phyloP scores from a whole-genome alignment of 1,140 invertebrate genomes.

The Euwallacea fornicatus region DNA sequence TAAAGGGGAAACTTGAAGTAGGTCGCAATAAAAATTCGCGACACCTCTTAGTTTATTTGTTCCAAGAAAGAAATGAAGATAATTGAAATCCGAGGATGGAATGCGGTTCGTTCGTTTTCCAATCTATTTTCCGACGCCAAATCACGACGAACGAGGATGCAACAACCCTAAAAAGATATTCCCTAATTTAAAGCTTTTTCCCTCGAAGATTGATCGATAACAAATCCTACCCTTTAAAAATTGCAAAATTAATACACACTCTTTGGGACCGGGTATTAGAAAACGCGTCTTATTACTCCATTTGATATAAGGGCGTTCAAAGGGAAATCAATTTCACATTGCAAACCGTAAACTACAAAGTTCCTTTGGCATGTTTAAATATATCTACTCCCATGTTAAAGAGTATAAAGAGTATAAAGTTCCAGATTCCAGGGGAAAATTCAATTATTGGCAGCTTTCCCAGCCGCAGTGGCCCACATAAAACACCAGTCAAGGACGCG shows the following conservation, averaged over 20 bases:
- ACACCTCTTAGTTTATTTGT: conserved; percentile 21
- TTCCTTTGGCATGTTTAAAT: conserved; percentile 10
- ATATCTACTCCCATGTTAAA: conserved; percentile 18
- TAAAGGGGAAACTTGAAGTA: not conserved
- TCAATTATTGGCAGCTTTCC: conserved; percentile 36
- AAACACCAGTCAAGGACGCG: conserved; percentile 22
- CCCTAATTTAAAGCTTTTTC: conserved; percentile 11
- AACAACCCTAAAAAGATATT: conserved; percentile 13
- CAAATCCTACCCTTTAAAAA: too few relatives aligned
- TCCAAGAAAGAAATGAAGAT: conserved; percentile 20
- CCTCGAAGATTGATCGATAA: too few relatives aligned
- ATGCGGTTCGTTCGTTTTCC: conserved; percentile 28
- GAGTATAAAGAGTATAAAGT: conserved; percentile 29
- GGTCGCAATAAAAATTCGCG: conserved; percentile 20
- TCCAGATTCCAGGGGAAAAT: conserved; percentile 20
- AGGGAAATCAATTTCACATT: conserved; percentile 20
- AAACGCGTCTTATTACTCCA: conserved; percentile 8
- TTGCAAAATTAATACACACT: not conserved
- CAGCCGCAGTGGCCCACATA: conserved; percentile 18
- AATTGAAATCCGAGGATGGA: conserved; percentile 24
- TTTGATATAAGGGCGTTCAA: conserved; percentile 10
- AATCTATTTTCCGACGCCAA: conserved; percentile 20
- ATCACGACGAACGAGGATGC: conserved; percentile 5
- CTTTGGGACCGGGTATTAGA: not conserved
- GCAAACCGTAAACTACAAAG: conserved; percentile 18